Evolutionary conservation across 2,113 vertebrate genomes (phyloP).

Genomic region (Saccopteryx bilineata): DNA sequence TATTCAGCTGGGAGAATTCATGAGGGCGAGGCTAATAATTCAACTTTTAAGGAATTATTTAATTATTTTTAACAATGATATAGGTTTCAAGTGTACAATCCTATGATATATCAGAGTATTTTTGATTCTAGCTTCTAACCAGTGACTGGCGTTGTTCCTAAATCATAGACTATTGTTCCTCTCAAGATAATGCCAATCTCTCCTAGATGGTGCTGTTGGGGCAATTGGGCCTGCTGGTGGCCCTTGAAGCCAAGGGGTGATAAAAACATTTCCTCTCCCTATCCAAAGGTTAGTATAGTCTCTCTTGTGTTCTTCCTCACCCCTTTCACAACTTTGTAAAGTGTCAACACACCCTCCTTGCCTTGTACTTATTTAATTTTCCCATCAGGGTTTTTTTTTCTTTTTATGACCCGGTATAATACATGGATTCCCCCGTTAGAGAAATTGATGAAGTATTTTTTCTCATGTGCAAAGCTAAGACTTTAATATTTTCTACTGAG

Average conservation of each 20-base stretch:
- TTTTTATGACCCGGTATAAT: neutral
- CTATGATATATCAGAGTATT: neutral
- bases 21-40: neutral
- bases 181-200: neutral
- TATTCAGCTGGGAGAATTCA: neutral
- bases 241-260: neutral
- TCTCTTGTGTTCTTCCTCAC: neutral
- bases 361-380: neutral
- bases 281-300: fast-evolving
- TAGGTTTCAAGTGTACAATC: neutral
- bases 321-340: neutral
- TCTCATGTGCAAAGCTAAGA: neutral
- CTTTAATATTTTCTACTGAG: constrained; percentile 57
- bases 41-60: neutral
- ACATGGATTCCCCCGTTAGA: neutral
- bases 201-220: neutral
- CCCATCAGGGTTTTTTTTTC: neutral
- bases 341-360: neutral
- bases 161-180: neutral
- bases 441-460: constrained; percentile 45
- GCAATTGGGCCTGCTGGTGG: neutral
- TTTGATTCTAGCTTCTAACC: neutral
- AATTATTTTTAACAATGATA: neutral
- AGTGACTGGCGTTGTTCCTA: neutral
- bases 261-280: neutral